These are phyloP conservation scores for Ceratotherium simum DNA, from an alignment of 2,113 vertebrate species.

Conservation along the genomic window DNA sequence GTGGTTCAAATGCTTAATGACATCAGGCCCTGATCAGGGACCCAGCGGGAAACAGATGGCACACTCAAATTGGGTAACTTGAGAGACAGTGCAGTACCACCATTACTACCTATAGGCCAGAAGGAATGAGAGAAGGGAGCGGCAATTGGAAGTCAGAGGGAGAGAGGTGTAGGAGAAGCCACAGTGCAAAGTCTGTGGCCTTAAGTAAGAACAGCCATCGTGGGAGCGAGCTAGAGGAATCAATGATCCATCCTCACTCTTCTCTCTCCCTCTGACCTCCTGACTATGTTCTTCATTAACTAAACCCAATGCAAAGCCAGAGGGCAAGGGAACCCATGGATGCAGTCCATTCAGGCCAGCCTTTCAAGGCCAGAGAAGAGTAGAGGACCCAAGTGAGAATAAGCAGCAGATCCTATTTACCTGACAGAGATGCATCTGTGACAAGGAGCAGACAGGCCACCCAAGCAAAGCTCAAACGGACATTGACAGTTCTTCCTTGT, in stretches of 20 bases:
- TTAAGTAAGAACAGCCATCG: background rate
- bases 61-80: background rate
- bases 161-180: background rate
- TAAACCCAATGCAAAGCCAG: background rate
- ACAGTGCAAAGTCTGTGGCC: background rate
- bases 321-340: background rate
- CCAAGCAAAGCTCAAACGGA: background rate
- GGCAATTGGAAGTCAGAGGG: background rate
- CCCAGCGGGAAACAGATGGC: conserved; percentile 35
- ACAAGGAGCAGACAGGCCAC: background rate
- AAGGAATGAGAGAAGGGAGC: background rate
- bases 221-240: background rate
- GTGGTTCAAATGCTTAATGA: conserved; percentile 17
- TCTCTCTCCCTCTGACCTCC: background rate
- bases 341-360: background rate
- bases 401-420: background rate
- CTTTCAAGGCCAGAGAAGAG: background rate
- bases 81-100: background rate
- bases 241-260: background rate
- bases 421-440: background rate
- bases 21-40: background rate
- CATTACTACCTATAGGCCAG: background rate
- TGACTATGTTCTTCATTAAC: background rate
- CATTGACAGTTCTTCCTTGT: background rate
- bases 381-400: background rate